These are phyloP conservation scores for Trissolcus japonicus DNA, from an alignment of 2,888 invertebrate genomes.

Conservation along the genomic window DNA sequence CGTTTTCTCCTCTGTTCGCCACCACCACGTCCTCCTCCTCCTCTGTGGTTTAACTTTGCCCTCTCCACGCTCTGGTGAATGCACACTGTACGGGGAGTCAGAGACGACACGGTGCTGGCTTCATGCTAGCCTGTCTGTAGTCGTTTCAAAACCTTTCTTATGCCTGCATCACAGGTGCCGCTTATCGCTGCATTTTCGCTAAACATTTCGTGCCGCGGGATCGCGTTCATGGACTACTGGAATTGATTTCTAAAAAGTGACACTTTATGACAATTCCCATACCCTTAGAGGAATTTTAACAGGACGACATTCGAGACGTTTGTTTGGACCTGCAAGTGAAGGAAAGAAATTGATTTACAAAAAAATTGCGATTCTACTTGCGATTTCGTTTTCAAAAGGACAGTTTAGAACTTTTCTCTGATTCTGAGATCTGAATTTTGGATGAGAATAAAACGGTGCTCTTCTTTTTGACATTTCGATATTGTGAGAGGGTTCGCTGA, in stretches of 20 bases:
- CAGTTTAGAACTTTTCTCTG: background rate
- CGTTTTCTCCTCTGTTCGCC: constrained; percentile 29
- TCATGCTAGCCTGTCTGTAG: constrained; percentile 67
- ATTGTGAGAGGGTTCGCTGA: constrained; percentile 6
- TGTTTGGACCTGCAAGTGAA: background rate
- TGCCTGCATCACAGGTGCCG: constrained; percentile 57
- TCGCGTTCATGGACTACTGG: constrained; percentile 25
- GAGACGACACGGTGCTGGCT: constrained; percentile 67
- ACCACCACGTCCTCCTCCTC: constrained; percentile 44
- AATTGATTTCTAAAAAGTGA: constrained; percentile 18
- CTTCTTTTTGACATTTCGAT: background rate
- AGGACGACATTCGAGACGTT: background rate
- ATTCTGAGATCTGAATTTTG: background rate
- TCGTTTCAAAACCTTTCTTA: constrained; percentile 69
- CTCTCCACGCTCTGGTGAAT: constrained; percentile 64
- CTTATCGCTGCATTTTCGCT: constrained; percentile 42
- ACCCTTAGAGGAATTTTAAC: too few relatives aligned
- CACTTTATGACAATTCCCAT: background rate
- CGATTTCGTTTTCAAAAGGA: too few relatives aligned
- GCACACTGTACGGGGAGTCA: constrained; percentile 71
- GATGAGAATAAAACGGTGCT: background rate
- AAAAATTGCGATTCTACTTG: background rate
- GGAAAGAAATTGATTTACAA: background rate
- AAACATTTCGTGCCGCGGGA: constrained; percentile 33
- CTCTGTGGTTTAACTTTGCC: constrained; percentile 67